phyloP scores from a whole-genome alignment of 2,797 vertebrate species.

The Scyliorhinus canicula region DNA sequence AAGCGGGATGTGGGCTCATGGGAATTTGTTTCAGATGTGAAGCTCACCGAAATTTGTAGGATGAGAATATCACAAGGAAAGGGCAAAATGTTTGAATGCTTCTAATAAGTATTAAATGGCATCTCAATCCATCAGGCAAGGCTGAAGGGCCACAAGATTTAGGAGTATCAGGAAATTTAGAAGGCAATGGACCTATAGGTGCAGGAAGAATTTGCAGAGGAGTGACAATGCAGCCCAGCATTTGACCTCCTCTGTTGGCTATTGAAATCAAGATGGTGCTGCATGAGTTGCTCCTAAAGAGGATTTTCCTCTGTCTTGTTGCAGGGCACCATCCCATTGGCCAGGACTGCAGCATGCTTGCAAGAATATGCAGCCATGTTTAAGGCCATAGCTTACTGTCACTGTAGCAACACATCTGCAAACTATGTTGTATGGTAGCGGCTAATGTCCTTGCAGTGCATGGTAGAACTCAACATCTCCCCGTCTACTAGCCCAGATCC shows the following conservation, averaged over 20 bases:
- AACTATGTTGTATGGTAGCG: not conserved
- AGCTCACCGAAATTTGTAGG: no score
- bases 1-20: no score
- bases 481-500: not conserved
- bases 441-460: not conserved
- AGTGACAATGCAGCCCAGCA: not conserved
- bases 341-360: not conserved
- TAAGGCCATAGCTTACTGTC: not conserved
- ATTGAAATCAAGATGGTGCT: not conserved
- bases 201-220: not conserved
- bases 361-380: not conserved
- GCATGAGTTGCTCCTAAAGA: not conserved
- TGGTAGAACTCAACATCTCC: not conserved
- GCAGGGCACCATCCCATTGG: no score
- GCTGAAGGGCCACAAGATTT: no score
- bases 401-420: not conserved
- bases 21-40: no score
- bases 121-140: no score
- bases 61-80: no score
- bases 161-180: no score
- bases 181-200: not conserved
- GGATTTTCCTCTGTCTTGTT: not conserved
- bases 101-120: no score
- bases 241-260: not conserved
- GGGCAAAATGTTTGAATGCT: no score